Evolutionary conservation across 64 coral and sea anemone genomes (phyloP), one percentile per base, ranked within the genome.

Genomic region (Pocillopora verrucosa): DNA sequence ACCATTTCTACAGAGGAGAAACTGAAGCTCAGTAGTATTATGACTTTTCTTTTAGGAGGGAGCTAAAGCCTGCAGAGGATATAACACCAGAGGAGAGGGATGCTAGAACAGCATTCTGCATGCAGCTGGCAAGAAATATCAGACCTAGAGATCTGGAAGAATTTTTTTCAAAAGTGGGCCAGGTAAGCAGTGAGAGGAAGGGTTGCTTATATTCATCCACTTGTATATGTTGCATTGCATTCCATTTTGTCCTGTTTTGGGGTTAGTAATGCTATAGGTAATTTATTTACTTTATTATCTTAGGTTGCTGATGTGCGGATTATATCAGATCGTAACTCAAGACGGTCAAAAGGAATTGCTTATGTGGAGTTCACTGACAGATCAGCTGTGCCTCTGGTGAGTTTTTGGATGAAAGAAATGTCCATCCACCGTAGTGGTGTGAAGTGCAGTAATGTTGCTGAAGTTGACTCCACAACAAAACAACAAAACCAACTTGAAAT

Each of bases 141-240:
- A 70, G 97, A 77, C 97, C 97, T 25, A 92, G 94, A 51, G 97
- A 99, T 64, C 88, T 99, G 16, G 97, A 99, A 79, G 97, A 99
- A 20, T 99, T 99, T 86, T 99, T 99, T 79, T 99, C 91, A 36
- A 99, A 99, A 95, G 97, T 99, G 63, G 97, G 97, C 91, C 97
- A 98, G 78, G 96, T 98, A 89, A 61, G 37, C 34, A 16, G 37
- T 22, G 20, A 65, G 19, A 85, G 20, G 13, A 15, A 75, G 12
- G 13, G 24, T 7, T 51, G 41, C 41, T 51, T 51, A 7, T 51
- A 7, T 51, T 51, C 41, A 51, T 4, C 41, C 3, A 7, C 3
- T 51, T 7, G 3, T 36, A 77, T 25, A 9, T 51, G 7, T 77
- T 15, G 13, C 38, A 38, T 36, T 38, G 34, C 34, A 77, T 17